Conservation (phyloP, 2,888 invertebrate species). For the Lasioglossum leucozonium region DNA sequence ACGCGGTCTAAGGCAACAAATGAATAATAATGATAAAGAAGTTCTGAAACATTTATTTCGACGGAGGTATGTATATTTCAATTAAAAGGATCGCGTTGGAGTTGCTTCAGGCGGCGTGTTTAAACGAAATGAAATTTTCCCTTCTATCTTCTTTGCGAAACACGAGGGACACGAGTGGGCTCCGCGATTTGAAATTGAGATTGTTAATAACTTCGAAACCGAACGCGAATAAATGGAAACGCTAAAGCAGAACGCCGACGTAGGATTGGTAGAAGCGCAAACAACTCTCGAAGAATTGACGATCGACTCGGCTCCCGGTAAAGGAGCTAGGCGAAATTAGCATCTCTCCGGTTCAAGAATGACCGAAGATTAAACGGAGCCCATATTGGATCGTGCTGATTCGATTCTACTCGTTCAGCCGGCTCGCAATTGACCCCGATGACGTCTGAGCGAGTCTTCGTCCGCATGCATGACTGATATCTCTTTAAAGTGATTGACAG, state of each 20-base stretch:
- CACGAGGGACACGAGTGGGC: background rate
- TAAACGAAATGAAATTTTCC: background rate
- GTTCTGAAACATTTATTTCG: too few species aligned
- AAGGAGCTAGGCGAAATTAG: slow-evolving; percentile 30
- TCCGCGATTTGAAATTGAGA: background rate
- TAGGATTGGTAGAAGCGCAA: background rate
- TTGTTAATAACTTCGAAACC: background rate
- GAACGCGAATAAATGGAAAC: background rate
- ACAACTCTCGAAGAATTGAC: background rate
- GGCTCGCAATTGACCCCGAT: slow-evolving; percentile 78
- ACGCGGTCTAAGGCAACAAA: too few species aligned
- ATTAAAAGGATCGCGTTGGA: background rate
- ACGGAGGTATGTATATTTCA: too few species aligned
- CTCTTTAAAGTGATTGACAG: slow-evolving; percentile 69
- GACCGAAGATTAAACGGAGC: slow-evolving; percentile 42
- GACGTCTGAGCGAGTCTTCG: slow-evolving; percentile 71
- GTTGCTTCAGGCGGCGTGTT: background rate
- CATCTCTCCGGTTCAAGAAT: slow-evolving; percentile 17
- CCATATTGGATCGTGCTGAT: slow-evolving; percentile 80
- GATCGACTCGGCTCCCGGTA: slow-evolving; percentile 14
- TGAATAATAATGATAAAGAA: too few species aligned
- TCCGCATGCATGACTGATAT: slow-evolving; percentile 65
- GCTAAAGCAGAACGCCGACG: background rate
- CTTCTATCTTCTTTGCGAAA: background rate
- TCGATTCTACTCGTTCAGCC: slow-evolving; percentile 77